phyloP scores from a whole-genome alignment of 2,797 vertebrate genomes.

The Tolypeutes matacus region DNA sequence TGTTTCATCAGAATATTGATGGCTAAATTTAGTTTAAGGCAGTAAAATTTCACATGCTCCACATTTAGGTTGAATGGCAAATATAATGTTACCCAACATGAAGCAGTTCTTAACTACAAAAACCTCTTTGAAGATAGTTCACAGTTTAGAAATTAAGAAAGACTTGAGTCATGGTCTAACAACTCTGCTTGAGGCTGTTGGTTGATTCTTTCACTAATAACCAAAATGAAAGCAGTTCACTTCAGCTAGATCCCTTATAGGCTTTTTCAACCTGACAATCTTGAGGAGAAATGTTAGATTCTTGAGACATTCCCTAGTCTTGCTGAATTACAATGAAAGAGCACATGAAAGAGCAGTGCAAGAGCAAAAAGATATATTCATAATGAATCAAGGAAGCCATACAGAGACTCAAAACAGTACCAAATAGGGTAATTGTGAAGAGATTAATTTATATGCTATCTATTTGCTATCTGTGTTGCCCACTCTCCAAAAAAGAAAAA shows the following conservation, averaged over 20 bases:
- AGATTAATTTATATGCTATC: not conserved
- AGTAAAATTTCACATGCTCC: not conserved
- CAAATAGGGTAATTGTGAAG: fast-evolving
- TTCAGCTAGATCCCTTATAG: not conserved
- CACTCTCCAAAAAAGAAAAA: not conserved
- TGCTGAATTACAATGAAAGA: fast-evolving
- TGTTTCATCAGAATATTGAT: not conserved
- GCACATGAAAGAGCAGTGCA: fast-evolving
- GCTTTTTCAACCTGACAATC: not conserved
- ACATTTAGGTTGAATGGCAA: not conserved
- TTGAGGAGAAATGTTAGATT: not conserved
- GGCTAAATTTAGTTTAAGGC: too few species aligned
- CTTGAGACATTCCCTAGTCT: not conserved
- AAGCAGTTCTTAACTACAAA: not conserved
- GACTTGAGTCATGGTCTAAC: not conserved
- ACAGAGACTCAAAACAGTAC: not conserved
- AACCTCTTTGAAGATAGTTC: not conserved
- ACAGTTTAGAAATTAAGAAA: not conserved
- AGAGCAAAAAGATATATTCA: fast-evolving
- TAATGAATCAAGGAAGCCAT: fast-evolving
- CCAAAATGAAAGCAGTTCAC: not conserved
- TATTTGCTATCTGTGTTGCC: not conserved
- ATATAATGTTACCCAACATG: not conserved
- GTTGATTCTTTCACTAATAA: not conserved
- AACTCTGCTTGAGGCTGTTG: not conserved